A percentile compares a stretch with the other conserved stretches of the same genome.
phyloP scores from a whole-genome alignment of 2,797 vertebrate genomes.

The Myiothlypis chrysogaster region DNA sequence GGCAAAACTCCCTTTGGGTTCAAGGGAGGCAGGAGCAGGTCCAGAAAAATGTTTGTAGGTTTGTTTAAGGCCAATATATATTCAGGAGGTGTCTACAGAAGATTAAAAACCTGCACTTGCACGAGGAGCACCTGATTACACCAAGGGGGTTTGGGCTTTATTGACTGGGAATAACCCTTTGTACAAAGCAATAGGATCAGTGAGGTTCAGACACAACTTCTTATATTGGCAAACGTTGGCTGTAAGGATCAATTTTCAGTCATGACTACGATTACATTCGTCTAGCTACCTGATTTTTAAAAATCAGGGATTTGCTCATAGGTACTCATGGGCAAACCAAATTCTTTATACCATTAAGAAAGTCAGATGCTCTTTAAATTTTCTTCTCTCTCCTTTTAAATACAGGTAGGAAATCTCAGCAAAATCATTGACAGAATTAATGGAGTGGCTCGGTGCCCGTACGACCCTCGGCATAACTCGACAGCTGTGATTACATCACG shows the following conservation, averaged over 20 bases:
- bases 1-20: neutral
- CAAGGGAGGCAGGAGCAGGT: neutral
- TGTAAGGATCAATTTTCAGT: constrained; percentile 18
- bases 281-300: neutral
- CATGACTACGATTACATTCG: neutral
- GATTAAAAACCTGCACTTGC: neutral
- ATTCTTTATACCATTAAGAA: neutral
- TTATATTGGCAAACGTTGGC: neutral
- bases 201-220: neutral
- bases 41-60: neutral
- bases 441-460: constrained; percentile 94
- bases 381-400: constrained; percentile 27
- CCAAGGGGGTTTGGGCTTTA: neutral
- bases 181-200: neutral
- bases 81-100: neutral
- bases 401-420: constrained; percentile 93
- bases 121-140: neutral
- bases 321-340: neutral
- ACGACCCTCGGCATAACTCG: constrained; percentile 96
- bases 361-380: neutral
- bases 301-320: neutral
- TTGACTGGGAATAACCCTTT: neutral
- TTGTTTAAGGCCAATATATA: neutral
- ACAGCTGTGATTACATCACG: constrained; percentile 94
- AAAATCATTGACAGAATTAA: constrained; percentile 90